Percentiles rank a stretch among this genome's conserved stretches.
Conservation (phyloP, 2,113 vertebrate species). For the Paracanthobrama guichenoti region DNA sequence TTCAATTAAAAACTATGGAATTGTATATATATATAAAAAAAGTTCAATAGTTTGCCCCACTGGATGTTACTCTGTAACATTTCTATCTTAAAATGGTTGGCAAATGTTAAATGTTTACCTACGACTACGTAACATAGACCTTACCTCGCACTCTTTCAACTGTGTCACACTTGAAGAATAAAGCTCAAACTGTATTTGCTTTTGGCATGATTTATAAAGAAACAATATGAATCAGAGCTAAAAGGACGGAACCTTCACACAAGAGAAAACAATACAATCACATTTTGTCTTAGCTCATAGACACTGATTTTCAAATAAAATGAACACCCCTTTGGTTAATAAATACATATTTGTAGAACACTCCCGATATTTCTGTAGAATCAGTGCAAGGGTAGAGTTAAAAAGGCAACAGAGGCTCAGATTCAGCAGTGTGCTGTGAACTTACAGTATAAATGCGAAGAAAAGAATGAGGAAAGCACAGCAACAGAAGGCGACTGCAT, state of each 20-base stretch:
- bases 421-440: constrained; percentile 17
- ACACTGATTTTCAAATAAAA: background rate
- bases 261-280: background rate
- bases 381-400: background rate
- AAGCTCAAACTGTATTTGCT: background rate
- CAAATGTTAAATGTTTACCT: background rate
- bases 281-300: background rate
- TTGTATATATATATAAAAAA: background rate
- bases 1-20: background rate
- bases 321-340: background rate
- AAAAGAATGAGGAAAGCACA: background rate
- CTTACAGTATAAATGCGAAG: background rate
- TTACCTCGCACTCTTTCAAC: background rate
- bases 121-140: too few relatives aligned
- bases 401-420: constrained; percentile 6
- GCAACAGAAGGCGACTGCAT: background rate
- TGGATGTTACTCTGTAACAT: background rate
- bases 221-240: background rate
- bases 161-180: background rate
- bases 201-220: constrained; percentile 16
- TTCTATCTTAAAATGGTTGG: background rate
- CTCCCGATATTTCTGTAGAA: background rate
- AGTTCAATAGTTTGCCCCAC: background rate
- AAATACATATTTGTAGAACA: background rate
- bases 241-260: background rate